Evolutionary conservation across 2,113 vertebrate genomes (phyloP).

Genomic region (Merops nubicus): DNA sequence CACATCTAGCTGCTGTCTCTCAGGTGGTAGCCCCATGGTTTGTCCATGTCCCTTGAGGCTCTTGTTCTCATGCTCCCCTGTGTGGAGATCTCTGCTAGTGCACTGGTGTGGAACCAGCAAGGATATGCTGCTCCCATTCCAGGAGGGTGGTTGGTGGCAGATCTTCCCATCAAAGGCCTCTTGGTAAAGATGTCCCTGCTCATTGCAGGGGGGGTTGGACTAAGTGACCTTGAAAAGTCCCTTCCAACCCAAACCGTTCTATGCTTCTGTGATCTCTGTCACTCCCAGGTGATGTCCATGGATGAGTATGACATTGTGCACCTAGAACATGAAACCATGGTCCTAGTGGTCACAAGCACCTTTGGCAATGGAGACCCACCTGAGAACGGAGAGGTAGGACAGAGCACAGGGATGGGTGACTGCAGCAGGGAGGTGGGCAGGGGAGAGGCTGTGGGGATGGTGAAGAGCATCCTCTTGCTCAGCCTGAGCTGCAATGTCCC

Average conservation of each 20-base stretch:
- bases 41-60: not conserved
- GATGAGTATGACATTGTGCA: slow-evolving; percentile 96
- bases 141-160: not conserved
- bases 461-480: rapidly evolving
- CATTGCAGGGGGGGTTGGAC: not conserved
- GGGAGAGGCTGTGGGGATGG: rapidly evolving
- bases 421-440: not conserved
- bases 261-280: not conserved
- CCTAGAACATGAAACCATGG: slow-evolving; percentile 92
- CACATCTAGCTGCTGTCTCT: rapidly evolving
- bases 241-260: not conserved
- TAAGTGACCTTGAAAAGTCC: not conserved
- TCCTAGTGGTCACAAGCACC: slow-evolving; percentile 93
- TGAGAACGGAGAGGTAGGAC: slow-evolving; percentile 92
- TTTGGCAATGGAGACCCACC: slow-evolving; percentile 97
- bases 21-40: not conserved
- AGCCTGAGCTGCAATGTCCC: not conserved
- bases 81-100: not conserved
- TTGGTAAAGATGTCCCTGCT: not conserved
- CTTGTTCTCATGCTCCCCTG: not conserved
- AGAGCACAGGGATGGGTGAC: rapidly evolving
- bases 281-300: slow-evolving; percentile 89
- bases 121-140: not conserved
- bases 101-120: not conserved
- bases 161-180: not conserved